A percentile compares a stretch with the other conserved stretches of the same genome.
These are phyloP conservation scores for Eupithecia subfuscata DNA, from an alignment of 2,888 invertebrate genomes.

Conservation along the genomic window DNA sequence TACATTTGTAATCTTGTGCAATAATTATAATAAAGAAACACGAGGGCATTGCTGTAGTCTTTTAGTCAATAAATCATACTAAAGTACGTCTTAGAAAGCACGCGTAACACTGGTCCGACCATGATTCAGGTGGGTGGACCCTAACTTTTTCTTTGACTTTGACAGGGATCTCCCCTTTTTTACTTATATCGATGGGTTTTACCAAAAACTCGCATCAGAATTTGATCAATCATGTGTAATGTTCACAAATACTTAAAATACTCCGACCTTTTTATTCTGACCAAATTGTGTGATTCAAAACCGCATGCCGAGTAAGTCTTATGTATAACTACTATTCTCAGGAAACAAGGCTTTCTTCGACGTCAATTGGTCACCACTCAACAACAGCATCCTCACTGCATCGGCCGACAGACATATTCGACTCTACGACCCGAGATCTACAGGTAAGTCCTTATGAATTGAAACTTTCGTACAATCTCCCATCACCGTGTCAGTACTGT, in stretches of 20 bases:
- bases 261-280: background rate
- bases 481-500: background rate
- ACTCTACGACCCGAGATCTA: slow-evolving; percentile 95
- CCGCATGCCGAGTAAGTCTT: background rate
- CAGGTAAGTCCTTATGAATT: slow-evolving; percentile 78
- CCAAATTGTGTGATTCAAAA: background rate
- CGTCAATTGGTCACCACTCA: slow-evolving; percentile 91
- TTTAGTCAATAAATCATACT: no score
- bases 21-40: no score
- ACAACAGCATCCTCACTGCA: slow-evolving; percentile 90
- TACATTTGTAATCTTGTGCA: no score
- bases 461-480: background rate
- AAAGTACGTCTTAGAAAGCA: no score
- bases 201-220: no score
- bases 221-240: background rate
- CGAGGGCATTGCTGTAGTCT: no score
- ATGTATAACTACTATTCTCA: slow-evolving; percentile 30
- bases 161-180: no score
- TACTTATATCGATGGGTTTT: no score
- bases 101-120: no score
- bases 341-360: slow-evolving; percentile 96
- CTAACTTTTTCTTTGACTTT: no score
- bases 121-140: no score
- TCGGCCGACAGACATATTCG: slow-evolving; percentile 96
- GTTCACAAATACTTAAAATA: background rate